Conservation (phyloP, 92 coral and sea anemone genomes). For the Porites evermanni region DNA sequence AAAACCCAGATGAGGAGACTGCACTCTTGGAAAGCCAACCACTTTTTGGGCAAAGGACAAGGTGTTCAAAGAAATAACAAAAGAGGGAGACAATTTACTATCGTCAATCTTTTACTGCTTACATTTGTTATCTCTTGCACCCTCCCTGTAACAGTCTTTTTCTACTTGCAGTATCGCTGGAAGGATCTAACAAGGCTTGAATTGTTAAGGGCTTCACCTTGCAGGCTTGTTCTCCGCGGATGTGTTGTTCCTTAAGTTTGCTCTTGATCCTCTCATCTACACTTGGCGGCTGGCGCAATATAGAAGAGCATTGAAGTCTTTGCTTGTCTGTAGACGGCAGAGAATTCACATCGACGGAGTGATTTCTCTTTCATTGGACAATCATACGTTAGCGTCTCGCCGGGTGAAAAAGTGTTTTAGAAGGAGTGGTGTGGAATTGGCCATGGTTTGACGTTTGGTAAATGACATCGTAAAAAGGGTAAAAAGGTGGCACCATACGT, state of each 20-base stretch:
- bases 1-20: slow-evolving; percentile 9
- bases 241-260: slow-evolving; percentile 65
- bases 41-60: not conserved
- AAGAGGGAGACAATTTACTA: slow-evolving; percentile 31
- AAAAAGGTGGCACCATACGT: no score
- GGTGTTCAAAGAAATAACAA: not conserved
- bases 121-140: slow-evolving; percentile 22
- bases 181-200: not conserved
- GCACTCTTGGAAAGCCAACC: not conserved
- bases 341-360: not conserved
- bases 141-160: slow-evolving; percentile 10
- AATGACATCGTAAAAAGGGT: no score
- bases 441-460: not conserved
- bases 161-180: slow-evolving; percentile 14
- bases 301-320: slow-evolving; percentile 47
- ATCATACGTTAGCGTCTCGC: not conserved
- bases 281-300: slow-evolving; percentile 68
- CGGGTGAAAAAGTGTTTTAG: not conserved
- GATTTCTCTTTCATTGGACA: not conserved
- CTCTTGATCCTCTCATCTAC: slow-evolving; percentile 71
- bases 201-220: not conserved
- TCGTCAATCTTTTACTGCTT: slow-evolving; percentile 31
- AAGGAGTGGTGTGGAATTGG: not conserved
- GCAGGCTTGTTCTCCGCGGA: slow-evolving; percentile 25
- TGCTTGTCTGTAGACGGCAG: slow-evolving; percentile 18